Evolutionary conservation across 2,888 invertebrate genomes (phyloP).

Genomic region (Agrotis exclamationis): DNA sequence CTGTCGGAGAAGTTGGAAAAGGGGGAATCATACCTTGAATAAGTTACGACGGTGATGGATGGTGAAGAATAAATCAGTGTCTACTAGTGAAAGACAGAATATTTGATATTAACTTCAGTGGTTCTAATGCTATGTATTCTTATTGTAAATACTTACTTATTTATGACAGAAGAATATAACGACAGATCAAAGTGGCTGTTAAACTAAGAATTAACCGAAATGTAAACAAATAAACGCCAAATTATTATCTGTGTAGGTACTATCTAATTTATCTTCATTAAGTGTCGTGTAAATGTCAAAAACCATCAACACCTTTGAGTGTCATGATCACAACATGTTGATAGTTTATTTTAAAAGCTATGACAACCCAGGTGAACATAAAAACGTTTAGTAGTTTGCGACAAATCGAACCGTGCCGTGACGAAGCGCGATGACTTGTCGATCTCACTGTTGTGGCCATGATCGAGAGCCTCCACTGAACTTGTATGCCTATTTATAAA

Average conservation of each 20-base stretch:
- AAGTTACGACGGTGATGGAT: neutral
- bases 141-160: neutral
- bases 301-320: constrained; percentile 8
- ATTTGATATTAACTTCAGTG: neutral
- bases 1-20: neutral
- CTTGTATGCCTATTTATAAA: constrained; percentile 38
- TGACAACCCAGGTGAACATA: constrained; percentile 41
- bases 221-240: neutral
- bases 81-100: neutral
- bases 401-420: constrained; percentile 76
- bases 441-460: constrained; percentile 72
- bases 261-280: neutral
- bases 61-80: neutral
- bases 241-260: neutral
- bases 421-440: constrained; percentile 79
- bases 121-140: neutral
- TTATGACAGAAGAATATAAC: neutral
- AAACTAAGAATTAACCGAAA: neutral
- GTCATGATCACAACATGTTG: neutral
- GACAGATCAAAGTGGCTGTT: neutral
- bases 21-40: neutral
- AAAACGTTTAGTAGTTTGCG: constrained; percentile 67
- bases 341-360: constrained; percentile 37
- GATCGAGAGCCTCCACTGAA: constrained; percentile 61
- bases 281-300: neutral